These are phyloP conservation scores for Plagodis pulveraria DNA, from an alignment of 2,888 invertebrate genomes.

Conservation along the genomic window DNA sequence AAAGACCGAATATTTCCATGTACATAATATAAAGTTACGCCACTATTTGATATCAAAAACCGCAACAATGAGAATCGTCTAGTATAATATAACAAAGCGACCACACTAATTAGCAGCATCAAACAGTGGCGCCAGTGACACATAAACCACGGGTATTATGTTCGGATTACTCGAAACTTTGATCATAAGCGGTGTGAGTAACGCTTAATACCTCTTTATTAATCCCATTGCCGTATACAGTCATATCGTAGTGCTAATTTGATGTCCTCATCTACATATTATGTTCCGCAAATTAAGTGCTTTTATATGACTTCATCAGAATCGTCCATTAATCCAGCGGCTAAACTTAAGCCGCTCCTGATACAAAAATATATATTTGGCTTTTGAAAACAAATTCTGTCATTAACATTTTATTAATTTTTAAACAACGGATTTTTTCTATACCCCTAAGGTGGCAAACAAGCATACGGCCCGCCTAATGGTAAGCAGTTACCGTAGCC, in stretches of 20 bases:
- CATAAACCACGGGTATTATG: constrained; percentile 51
- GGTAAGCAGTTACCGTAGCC: too few relatives aligned
- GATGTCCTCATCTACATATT: constrained; percentile 34
- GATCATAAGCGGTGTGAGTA: constrained; percentile 50
- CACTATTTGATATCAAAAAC: constrained; percentile 36
- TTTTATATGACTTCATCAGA: not conserved
- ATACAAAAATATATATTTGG: too few relatives aligned
- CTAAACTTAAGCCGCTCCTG: too few relatives aligned
- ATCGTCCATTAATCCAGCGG: not conserved
- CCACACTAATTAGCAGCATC: constrained; percentile 68
- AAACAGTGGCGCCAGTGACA: constrained; percentile 70
- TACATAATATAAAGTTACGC: constrained; percentile 21
- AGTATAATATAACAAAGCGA: constrained; percentile 43
- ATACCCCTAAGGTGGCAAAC: too few relatives aligned
- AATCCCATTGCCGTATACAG: constrained; percentile 43
- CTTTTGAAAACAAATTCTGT: too few relatives aligned
- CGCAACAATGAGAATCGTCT: constrained; percentile 47
- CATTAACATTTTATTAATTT: too few relatives aligned
- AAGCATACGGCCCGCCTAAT: too few relatives aligned
- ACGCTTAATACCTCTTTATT: constrained; percentile 47
- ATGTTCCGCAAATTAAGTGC: constrained; percentile 30
- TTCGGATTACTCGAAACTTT: constrained; percentile 59
- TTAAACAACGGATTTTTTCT: too few relatives aligned
- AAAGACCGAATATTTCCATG: constrained; percentile 7
- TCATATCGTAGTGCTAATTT: constrained; percentile 46